Evolutionary conservation across 2,797 vertebrate species (phyloP).

Genomic region (Mormyrops attenuatus): DNA sequence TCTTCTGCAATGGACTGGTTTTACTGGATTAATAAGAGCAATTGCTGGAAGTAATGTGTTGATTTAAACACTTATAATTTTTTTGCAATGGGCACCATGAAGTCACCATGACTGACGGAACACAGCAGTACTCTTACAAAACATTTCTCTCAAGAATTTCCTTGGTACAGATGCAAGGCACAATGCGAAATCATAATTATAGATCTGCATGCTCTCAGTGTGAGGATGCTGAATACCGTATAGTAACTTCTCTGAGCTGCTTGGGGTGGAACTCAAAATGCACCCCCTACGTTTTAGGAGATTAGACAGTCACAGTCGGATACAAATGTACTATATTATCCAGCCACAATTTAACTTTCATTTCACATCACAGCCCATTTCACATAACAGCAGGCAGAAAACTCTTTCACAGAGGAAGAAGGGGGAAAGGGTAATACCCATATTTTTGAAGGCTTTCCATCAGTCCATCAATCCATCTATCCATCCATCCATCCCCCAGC

Average conservation of each 20-base stretch:
- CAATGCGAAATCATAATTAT: conserved; percentile 9
- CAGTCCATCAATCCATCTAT: background rate
- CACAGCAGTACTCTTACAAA: background rate
- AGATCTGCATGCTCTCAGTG: background rate
- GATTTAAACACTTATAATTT: background rate
- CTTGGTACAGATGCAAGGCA: background rate
- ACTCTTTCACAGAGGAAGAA: background rate
- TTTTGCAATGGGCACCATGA: background rate
- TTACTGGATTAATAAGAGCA: background rate
- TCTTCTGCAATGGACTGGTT: background rate
- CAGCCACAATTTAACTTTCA: background rate
- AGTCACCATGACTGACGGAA: background rate
- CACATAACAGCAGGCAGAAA: background rate
- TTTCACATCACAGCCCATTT: conserved; percentile 1
- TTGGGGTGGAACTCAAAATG: background rate
- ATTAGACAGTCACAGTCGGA: conserved; percentile 2
- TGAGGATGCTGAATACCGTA: background rate
- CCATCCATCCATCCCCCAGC: background rate
- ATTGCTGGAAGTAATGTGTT: background rate
- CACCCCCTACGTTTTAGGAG: background rate
- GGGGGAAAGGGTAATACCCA: background rate
- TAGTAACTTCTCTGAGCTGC: background rate
- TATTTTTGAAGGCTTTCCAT: background rate
- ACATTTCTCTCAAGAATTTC: background rate
- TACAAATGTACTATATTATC: conserved; percentile 1